Evolutionary conservation across 2,113 vertebrate species (phyloP).

Genomic region (Serilophus lunatus): DNA sequence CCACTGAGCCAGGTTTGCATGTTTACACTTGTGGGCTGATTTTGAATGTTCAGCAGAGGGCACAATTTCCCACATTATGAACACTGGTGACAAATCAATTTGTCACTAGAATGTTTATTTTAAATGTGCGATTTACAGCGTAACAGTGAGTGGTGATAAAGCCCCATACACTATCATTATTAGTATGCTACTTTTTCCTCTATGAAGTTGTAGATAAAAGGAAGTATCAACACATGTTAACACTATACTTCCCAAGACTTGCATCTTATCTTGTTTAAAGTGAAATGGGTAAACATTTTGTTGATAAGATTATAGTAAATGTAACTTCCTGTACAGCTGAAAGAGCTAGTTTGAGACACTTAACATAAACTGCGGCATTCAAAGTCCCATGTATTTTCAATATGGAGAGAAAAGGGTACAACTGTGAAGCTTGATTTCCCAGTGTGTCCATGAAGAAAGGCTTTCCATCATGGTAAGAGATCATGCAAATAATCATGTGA

Average conservation of each 20-base stretch:
- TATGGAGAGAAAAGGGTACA: not conserved
- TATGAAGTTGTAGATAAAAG: conserved; percentile 41
- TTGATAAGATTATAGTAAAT: conserved; percentile 60
- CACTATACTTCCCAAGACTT: not conserved
- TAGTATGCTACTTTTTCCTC: not conserved
- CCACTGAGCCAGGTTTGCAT: not conserved
- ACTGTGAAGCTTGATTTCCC: not conserved
- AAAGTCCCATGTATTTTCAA: not conserved
- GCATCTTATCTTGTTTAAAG: conserved; percentile 46
- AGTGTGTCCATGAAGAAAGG: not conserved
- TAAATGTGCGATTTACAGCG: conserved; percentile 37
- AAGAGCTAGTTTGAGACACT: not conserved
- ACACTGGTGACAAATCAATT: conserved; percentile 2
- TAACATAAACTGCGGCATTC: not conserved
- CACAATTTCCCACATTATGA: conserved; percentile 71
- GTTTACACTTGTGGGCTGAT: not conserved
- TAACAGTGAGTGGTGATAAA: conserved; percentile 23
- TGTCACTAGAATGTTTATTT: conserved; percentile 30
- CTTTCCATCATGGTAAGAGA: not conserved
- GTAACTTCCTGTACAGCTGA: conserved; percentile 38
- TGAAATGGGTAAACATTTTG: conserved; percentile 49
- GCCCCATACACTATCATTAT: not conserved
- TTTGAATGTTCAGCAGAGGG: conserved; percentile 70
- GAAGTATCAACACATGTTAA: conserved; percentile 26
- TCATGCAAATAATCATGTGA: not conserved